phyloP scores from a whole-genome alignment of 2,113 vertebrate genomes.

The Sitta europaea region DNA sequence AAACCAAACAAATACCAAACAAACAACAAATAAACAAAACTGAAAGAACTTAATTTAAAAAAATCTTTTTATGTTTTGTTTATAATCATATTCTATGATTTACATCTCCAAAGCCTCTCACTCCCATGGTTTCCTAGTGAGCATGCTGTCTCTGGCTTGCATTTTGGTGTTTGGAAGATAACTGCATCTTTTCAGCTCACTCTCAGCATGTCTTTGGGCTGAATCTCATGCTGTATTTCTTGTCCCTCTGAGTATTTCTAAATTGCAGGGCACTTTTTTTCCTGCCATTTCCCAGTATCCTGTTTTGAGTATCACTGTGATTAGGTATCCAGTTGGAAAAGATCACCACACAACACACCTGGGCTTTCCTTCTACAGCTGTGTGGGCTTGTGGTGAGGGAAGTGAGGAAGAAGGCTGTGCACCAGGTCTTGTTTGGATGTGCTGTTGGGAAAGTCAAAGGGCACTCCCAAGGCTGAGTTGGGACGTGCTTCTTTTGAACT shows the following conservation, averaged over 20 bases:
- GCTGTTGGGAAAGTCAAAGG: constrained; percentile 12
- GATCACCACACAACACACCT: constrained; percentile 32
- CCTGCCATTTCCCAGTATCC: background rate
- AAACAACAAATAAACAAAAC: background rate
- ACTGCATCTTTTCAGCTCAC: background rate
- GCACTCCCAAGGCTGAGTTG: background rate
- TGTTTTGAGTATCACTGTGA: background rate
- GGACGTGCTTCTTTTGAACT: constrained; percentile 38
- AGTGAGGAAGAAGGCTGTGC: constrained; percentile 1
- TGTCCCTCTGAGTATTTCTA: background rate
- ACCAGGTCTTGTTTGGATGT: background rate
- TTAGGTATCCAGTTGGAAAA: background rate
- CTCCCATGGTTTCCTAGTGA: background rate
- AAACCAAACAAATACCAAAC: background rate
- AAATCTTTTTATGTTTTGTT: background rate
- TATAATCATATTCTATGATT: background rate
- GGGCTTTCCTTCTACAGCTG: constrained; percentile 32
- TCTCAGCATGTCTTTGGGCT: background rate
- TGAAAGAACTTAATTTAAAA: background rate
- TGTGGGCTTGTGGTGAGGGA: constrained; percentile 14
- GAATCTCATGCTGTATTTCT: background rate
- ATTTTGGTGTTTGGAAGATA: background rate
- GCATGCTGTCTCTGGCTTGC: background rate
- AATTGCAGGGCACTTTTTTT: background rate
- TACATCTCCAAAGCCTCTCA: background rate